These are phyloP conservation scores for Enhydra lutris DNA, from an alignment of 2,113 vertebrate genomes.

Conservation along the genomic window DNA sequence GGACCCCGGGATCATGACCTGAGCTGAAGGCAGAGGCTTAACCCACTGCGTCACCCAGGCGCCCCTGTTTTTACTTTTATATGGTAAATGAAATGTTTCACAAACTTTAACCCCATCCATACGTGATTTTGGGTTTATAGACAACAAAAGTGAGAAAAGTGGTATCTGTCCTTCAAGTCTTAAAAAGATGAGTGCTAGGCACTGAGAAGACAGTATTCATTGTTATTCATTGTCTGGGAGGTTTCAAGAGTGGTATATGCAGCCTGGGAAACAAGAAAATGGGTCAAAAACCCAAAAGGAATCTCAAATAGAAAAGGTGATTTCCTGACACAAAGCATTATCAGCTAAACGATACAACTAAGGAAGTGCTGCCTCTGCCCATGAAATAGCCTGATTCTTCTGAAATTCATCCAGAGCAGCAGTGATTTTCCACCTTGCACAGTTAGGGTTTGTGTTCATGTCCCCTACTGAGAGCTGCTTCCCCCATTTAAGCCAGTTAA, in stretches of 20 bases:
- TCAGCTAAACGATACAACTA: neutral
- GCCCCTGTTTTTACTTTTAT: neutral
- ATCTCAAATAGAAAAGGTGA: neutral
- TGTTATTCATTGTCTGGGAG: neutral
- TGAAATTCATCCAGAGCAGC: neutral
- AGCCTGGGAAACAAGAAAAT: slow-evolving; percentile 10
- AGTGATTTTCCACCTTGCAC: neutral
- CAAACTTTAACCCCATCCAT: neutral
- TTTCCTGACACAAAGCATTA: neutral
- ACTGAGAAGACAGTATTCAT: neutral
- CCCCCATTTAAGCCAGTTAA: neutral
- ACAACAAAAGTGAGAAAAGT: neutral
- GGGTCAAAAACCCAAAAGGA: neutral
- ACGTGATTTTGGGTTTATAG: neutral
- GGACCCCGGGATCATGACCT: too few relatives aligned
- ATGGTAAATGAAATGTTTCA: slow-evolving; percentile 12
- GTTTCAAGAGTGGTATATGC: neutral
- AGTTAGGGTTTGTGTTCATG: neutral
- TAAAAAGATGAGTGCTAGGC: neutral
- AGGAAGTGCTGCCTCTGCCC: neutral
- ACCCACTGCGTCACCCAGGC: too few relatives aligned
- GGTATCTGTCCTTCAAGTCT: neutral
- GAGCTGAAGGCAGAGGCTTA: too few relatives aligned
- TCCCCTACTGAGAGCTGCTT: neutral
- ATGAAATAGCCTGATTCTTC: neutral